Evolutionary conservation across 1,140 invertebrate genomes (phyloP), one percentile per base, ranked within the genome.

Genomic region (Lucilia sericata): DNA sequence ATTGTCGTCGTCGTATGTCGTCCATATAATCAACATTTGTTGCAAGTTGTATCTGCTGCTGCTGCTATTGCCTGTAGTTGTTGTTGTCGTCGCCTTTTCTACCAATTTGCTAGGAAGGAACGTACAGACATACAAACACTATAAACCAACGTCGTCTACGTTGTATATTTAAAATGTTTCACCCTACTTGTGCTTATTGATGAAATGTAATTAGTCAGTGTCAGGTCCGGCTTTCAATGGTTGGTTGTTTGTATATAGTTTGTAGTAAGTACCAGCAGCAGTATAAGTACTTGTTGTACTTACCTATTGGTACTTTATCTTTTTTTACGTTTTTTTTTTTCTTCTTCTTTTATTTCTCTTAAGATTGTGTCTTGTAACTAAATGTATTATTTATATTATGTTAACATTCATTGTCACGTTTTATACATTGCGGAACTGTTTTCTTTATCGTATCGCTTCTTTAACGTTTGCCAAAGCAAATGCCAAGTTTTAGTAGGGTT

Each of bases 131-230:
- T 30, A 30, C 25, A 30, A 30, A 3, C 25, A 30, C n/a, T n/a
- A 14, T 65, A 49, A 49, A 2, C 3, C 17, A 4, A 65, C 8
- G n/a, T 8, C 8, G n/a, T 8, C 7, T 19, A 21, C 2, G 2
- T 70, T 70, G 65, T 21, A 70, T 70, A 30, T 30, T 21, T 21
- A 70, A 70, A 70, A 70, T 70, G 65, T 70, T 70, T 70, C 65
- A 70, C 65, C 65, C 65, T 70, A 70, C 65, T 70, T 70, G 65
- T 70, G 65, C 65, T 70, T 70, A 70, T 70, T 70, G 65, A 70
- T 70, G 65, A 70, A 70, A 70, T 70, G 65, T 70, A 70, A 70
- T 70, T 70, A 70, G 65, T 70, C 65, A 70, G 65, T 70, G 65
- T 70, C 65, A 70, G 65, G 65, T 25, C 65, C 65, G 65, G 65